Conservation (phyloP, 2,113 vertebrate genomes). For the Cygnus buccinator region DNA sequence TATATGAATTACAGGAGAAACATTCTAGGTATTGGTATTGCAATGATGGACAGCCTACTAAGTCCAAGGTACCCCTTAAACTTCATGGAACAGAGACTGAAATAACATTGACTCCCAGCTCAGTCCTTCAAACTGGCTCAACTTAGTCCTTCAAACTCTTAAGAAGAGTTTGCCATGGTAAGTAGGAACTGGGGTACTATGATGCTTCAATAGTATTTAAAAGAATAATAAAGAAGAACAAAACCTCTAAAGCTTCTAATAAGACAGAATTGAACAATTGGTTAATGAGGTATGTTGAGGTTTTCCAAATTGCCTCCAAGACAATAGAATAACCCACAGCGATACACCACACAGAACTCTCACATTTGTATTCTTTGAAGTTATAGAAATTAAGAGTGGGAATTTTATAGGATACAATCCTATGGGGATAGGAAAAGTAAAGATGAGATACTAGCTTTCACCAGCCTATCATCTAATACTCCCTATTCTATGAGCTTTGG, state of each 20-base stretch:
- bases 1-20: neutral
- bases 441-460: neutral
- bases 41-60: neutral
- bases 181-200: neutral
- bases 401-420: neutral
- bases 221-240: neutral
- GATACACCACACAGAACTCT: neutral
- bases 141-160: too few relatives aligned
- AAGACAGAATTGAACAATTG: neutral
- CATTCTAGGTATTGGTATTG: neutral
- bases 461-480: neutral
- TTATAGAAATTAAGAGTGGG: neutral
- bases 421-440: neutral
- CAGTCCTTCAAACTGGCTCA: too few relatives aligned
- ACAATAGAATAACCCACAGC: neutral
- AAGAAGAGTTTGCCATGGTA: neutral
- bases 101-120: neutral
- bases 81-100: neutral
- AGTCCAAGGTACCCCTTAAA: neutral
- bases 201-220: neutral
- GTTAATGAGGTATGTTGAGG: neutral
- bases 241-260: neutral
- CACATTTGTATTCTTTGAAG: neutral
- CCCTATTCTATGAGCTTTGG: neutral
- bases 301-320: neutral